phyloP scores from a whole-genome alignment of 2,113 vertebrate species.

The Prionailurus bengalensis region DNA sequence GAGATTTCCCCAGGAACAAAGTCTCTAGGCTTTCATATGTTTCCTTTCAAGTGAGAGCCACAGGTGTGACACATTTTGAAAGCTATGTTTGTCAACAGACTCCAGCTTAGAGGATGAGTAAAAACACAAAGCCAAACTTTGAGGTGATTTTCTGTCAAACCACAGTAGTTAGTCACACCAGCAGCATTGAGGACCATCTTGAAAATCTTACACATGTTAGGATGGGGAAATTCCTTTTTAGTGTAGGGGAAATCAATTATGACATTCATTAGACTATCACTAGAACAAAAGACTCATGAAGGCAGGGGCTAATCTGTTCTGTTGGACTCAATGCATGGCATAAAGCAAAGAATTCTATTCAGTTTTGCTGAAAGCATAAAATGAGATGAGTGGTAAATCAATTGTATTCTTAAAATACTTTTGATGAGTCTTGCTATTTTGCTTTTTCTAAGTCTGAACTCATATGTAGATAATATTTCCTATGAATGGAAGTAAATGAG shows the following conservation, averaged over 20 bases:
- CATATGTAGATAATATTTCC: neutral
- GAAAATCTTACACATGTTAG: neutral
- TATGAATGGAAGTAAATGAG: neutral
- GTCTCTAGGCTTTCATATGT: neutral
- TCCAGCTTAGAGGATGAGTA: constrained; percentile 18
- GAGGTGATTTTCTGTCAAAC: constrained; percentile 37
- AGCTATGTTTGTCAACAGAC: neutral
- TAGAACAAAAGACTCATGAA: neutral
- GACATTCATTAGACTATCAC: neutral
- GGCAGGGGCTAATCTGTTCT: neutral
- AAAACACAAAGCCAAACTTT: neutral
- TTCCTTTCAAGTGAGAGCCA: neutral
- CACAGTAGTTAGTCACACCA: neutral
- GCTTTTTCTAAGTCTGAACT: neutral
- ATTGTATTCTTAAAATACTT: neutral
- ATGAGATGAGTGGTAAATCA: neutral
- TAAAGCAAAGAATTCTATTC: neutral
- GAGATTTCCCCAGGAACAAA: constrained; percentile 49
- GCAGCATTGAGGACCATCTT: neutral
- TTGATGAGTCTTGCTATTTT: neutral
- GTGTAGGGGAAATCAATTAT: neutral
- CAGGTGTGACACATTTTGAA: neutral
- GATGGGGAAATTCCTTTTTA: neutral
- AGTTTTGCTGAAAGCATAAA: neutral
- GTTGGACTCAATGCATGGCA: neutral